Base-by-base conservation (phyloP, 2,797 vertebrate species). In the Hipposideros larvatus region DNA sequence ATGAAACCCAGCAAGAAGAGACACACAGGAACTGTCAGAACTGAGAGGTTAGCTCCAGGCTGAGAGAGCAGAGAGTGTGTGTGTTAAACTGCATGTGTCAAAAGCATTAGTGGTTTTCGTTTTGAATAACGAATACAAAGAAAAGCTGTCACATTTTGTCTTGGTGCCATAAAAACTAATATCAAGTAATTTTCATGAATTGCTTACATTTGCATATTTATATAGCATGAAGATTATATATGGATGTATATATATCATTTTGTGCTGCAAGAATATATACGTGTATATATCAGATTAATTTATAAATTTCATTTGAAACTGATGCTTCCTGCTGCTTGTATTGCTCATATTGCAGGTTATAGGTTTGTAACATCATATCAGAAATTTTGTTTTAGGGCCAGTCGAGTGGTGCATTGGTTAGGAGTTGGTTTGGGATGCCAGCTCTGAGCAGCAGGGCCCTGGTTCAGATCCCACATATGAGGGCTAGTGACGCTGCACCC, bases 111-210 rank as follows among this genome's bases (percentile, higher is more conserved):
- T 15, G 5, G 37, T 71, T 85, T 79, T 79, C 11, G 15, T 79
- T 89, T n/a, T 63, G 51, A 86, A 90, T 19, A 85, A 34, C 41
- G 75, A 68, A 77, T n/a, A 24, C 51, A 28, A 92, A 84, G n/a
- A 77, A 92, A 96, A 92, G 31, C 14, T 89, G n/a, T 31, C 84
- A 74, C 22, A 88, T 94, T 65, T 82, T 91, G 3, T 92, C 22
- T 65, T 34, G 22, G 55, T 19, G 87, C 48, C 37, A 1, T 37
- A 93, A 71, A 80, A 78, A 78, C 26, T 59, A 91, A 14, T 73
- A 41, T 31, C 71, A 93, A 85, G 43, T 77, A 48, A 92, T 87
- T 82, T 79, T 80, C 73, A 37, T 63, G 4, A 93, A 70, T 41
- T 46, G 24, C 26, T 78, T 48, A 34, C 11, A 37, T 63, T 85